Base-by-base conservation (phyloP, 64 coral and sea anemone genomes). In the Porites lutea region DNA sequence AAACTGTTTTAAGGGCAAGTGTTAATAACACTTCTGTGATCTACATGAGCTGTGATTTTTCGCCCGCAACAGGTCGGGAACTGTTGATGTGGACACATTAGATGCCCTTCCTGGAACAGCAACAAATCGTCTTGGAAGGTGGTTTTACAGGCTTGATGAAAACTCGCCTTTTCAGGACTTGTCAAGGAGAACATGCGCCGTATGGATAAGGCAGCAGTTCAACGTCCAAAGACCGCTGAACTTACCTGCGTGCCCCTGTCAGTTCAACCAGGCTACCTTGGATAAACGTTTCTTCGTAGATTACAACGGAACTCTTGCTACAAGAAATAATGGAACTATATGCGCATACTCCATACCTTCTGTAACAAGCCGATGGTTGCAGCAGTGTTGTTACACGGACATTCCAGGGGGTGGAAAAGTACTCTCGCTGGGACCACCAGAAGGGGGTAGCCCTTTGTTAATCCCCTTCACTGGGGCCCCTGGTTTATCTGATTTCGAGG, bases 301-400 rank as follows among this genome's bases (percentile, higher is more conserved):
- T 82, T 10, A 44, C 1, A 27, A 13, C 14, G 54, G 64, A n/a
- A 6, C 3, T n/a, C 37, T 89, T 14, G 77, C 71, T 4, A 59
- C 49, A 2, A 21, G n/a, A n/a, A 83, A 57, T 51, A 82, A 48
- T 7, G 45, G 22, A 14, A 80, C 80, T 13, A 52, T 52, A 55
- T 94, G 92, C 43, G 92, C 77, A 8, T 94, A 82, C 43, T 89
- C 92, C 1, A 14, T 80, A 12, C 68, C 67, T 48, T 19, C 14
- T 15, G 9, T 16, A 52, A 49, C 27, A 21, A 64, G 77, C 45
- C 79, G 73, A 7, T 94, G 92, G 92, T 20, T 61, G 12, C 92
- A 94, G 52, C 71, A 79, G 4, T 94, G 92, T 52, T 94, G 92
- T 47, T 94, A 94, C 67, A 74, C 86, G 9, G 63, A 59, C 43